Evolutionary conservation across 1,140 invertebrate species (phyloP), one percentile per base, ranked within the genome.

Genomic region (Varroa destructor): DNA sequence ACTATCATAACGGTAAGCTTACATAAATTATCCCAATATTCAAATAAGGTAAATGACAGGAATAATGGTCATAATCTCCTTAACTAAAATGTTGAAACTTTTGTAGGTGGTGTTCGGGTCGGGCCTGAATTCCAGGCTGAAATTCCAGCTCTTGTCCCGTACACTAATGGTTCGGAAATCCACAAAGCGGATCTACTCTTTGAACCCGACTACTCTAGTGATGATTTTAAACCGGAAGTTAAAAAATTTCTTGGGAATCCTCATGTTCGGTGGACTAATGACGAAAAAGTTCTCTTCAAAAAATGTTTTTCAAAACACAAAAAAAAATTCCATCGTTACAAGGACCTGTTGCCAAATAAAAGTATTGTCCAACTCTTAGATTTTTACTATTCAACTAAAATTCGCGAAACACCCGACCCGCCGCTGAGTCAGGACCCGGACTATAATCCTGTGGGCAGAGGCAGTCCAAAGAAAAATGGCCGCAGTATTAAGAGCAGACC

Each of bases 311-410:
- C 61, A 40, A 40, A 46, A 12, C 61, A 67, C 46, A 67, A 67
- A 40, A 67, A 67, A 8, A 67, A 67, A 37, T 67, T 67, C 61
- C 40, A 67, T 67, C 61, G 61, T 12, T 67, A 67, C 61, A 67
- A 67, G 36, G 61, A 67, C 46, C 61, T 67, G 12, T 43, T 67
- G 12, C 61, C 61, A 12, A 67, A 67, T 46, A 67, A 67, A 40
- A 67, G 40, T 40, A 67, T 67, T 46, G 61, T 67, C 36, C 61
- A 67, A 46, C 61, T 67, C 3, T 46, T 67, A 12, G 61, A 67
- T 37, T 46, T 43, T 8, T 67, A 67, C 36, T 67, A 67, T 37
- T 40, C 61, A 37, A 67, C 61, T 12, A 67, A 67, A 40, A 67
- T 67, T 37, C 61, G 61, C 12, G 61, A 67, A 46, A 40, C 36